Base-by-base conservation (phyloP, 2,888 invertebrate species). In the Atethmia centrago region DNA sequence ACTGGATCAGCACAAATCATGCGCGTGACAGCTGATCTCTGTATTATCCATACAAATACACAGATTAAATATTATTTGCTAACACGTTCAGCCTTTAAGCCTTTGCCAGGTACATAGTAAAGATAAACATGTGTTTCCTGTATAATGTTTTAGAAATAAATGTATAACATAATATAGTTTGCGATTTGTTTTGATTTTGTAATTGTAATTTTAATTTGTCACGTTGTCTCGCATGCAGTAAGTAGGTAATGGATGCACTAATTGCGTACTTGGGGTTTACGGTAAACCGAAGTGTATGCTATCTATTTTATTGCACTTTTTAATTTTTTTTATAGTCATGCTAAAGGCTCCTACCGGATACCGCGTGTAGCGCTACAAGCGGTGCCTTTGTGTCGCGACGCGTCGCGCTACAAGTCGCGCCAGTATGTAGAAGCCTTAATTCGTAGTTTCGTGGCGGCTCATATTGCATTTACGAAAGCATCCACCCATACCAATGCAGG, bases 11-110 rank as follows among this genome's bases (percentile, higher is more conserved):
- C 82, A 81, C 65, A 58, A 84, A 74, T 80, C 87, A 87, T 77
- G 85, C 79, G 83, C 83, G 53, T 81, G 87, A 77, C 80, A 82
- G 74, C 74, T 87, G 86, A 85, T 85, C 79, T 42, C 49, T 45
- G 59, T 81, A 61, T 75, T 80, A 74, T 61, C 71, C 9, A 51
- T 47, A 69, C 74, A 82, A 71, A 82, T 49, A 80, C 67, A 76
- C 71, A 82, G 82, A 82, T 82, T 74, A 82, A 71, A 67, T 74
- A 82, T 71, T 82, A 72, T 82, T 82, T 74, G 79, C 82, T 28
- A 58, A 82, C 69, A 74, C 31, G 77, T 64, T 68, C 55, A 82
- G 74, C 69, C 82, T 82, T 77, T 68, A 82, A 73, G 59, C 59
- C 70, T 82, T 82, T 78, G 71, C 71, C 79, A 45, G 58, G 77